Percentiles rank a stretch among this genome's conserved stretches.
These are phyloP conservation scores for Zootoca vivipara DNA, from an alignment of 2,113 vertebrate species.

Conservation along the genomic window DNA sequence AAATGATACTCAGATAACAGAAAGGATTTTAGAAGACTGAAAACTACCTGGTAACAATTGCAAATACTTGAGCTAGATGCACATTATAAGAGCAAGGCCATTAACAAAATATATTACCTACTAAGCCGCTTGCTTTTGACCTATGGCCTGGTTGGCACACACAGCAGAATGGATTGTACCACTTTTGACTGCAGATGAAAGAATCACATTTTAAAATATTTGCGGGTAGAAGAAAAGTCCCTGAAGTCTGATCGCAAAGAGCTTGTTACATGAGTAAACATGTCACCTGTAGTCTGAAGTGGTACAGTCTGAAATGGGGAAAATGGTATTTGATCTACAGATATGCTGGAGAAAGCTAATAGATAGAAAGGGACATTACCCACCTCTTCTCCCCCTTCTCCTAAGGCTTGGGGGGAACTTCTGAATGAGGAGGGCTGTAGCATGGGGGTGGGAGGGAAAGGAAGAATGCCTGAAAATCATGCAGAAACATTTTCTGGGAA, in stretches of 20 bases:
- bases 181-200: too few relatives aligned
- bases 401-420: too few relatives aligned
- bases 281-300: background rate
- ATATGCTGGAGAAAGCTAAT: too few relatives aligned
- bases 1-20: slow-evolving; percentile 58
- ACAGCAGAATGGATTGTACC: background rate
- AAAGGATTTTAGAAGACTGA: slow-evolving; percentile 65
- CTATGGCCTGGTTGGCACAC: background rate
- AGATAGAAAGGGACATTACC: too few relatives aligned
- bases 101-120: background rate
- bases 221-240: background rate
- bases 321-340: too few relatives aligned
- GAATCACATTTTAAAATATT: too few relatives aligned
- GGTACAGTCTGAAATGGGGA: background rate
- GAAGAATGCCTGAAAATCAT: too few relatives aligned
- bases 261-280: background rate
- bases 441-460: too few relatives aligned
- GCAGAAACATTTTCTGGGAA: too few relatives aligned
- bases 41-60: slow-evolving; percentile 55
- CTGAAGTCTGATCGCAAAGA: background rate
- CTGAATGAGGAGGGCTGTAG: too few relatives aligned
- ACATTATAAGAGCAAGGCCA: slow-evolving; percentile 45
- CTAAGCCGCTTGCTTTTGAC: background rate
- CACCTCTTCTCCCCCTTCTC: too few relatives aligned
- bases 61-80: slow-evolving; percentile 49